Base-by-base conservation (phyloP, 2,888 invertebrate genomes). In the Eupithecia pulchellata region DNA sequence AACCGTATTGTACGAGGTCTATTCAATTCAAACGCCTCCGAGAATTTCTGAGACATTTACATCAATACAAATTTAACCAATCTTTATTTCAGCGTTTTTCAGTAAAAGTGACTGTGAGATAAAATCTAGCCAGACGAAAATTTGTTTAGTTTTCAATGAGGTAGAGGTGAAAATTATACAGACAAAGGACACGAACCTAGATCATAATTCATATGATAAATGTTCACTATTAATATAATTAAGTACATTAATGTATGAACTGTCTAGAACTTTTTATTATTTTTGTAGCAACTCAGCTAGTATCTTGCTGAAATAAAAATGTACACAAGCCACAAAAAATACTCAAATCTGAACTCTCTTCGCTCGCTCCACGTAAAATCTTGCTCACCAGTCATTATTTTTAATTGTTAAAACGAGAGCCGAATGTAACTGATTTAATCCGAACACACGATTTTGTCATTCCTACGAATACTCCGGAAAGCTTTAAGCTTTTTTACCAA, bases 321-420 rank as follows among this genome's bases (percentile, higher is more conserved):
- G n/a, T 42, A 47, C 20, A 47, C 20, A 47, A 20, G 20, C 9
- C 8, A 25, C 3, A 4, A 11, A 47, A 34, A 29, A 57, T 52
- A 6, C 27, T n/a, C 27, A 61, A 60, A 61, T 60, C 60, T 9
- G 36, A 34, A 63, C 58, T 20, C 52, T 62, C 55, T 47, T 34
- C 42, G 42, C 52, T 63, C 52, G 63, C 63, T 42, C 29, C 42
- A 34, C 62, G 66, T 55, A 66, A 74, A 74, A 68, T 68, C 66
- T 68, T 68, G 52, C 42, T 68, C 52, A 55, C 66, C 66, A 52
- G 60, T 64, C 72, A 72, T 72, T 72, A 72, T 69, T 69, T 69
- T 69, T 66, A 72, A 69, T 72, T 72, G 66, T 66, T 68, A 61
- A 69, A 69, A 69, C 72, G 69, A 64, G 64, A 52, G 39, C 63